phyloP scores from a whole-genome alignment of 2,113 vertebrate genomes.

The Panthera leo region DNA sequence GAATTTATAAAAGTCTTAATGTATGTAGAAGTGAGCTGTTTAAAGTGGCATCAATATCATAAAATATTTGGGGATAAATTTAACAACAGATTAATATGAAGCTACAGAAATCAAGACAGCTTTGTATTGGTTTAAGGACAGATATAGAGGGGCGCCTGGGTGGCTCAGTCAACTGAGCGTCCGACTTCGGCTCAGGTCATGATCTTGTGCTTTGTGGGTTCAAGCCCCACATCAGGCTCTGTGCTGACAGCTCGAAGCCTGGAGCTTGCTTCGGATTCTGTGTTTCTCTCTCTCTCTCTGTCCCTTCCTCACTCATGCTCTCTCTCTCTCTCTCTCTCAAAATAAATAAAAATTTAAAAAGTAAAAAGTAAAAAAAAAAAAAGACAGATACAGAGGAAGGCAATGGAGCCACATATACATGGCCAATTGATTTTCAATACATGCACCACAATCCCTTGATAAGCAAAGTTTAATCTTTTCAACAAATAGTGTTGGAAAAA shows the following conservation, averaged over 20 bases:
- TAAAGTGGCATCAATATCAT: neutral
- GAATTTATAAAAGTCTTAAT: neutral
- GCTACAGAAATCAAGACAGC: neutral
- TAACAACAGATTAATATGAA: neutral
- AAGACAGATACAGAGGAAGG: neutral
- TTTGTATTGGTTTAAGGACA: neutral
- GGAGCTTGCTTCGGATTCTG: too few relatives aligned
- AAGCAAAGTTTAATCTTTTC: neutral
- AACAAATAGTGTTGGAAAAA: neutral
- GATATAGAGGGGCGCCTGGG: neutral
- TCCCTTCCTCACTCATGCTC: too few relatives aligned
- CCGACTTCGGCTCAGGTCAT: too few relatives aligned
- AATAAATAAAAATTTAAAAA: too few relatives aligned
- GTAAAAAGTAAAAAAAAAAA: too few relatives aligned
- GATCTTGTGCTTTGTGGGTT: too few relatives aligned
- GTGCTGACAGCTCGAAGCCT: too few relatives aligned
- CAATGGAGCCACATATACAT: neutral
- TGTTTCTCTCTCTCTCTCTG: too few relatives aligned
- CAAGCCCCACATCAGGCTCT: too few relatives aligned
- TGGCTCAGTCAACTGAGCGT: too few relatives aligned
- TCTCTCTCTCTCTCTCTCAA: too few relatives aligned
- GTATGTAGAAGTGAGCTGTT: neutral
- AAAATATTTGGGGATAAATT: neutral
- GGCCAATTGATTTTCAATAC: neutral
- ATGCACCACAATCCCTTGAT: neutral